These are phyloP conservation scores for Xenentodon cancila DNA, from an alignment of 2,797 vertebrate genomes.

Conservation along the genomic window DNA sequence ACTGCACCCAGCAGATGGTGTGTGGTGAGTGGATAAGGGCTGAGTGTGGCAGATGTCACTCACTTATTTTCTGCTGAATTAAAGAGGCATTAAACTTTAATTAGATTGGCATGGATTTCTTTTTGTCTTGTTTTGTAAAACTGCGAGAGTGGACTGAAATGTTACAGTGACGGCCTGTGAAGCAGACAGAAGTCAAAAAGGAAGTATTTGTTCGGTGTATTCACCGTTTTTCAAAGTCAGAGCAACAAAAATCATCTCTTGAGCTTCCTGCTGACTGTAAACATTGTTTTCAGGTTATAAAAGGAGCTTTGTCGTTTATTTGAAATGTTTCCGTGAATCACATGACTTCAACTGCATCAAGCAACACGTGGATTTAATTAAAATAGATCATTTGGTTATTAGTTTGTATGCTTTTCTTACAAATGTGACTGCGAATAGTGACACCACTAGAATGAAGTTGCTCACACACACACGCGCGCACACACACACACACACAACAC, in stretches of 20 bases:
- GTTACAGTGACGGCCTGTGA: background rate
- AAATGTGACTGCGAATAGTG: conserved; percentile 26
- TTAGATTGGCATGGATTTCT: conserved; percentile 9
- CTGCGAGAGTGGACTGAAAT: conserved; percentile 5
- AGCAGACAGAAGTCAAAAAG: background rate
- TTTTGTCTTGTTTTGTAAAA: background rate
- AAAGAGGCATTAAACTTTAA: conserved; percentile 45
- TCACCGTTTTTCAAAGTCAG: background rate
- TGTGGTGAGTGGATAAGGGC: conserved; percentile 69
- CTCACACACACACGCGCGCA: background rate
- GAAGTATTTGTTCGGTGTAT: background rate
- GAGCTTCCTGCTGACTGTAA: conserved; percentile 34
- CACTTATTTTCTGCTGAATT: conserved; percentile 36
- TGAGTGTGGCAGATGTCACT: conserved; percentile 55
- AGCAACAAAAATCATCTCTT: conserved; percentile 18
- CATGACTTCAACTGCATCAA: background rate
- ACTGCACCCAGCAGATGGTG: conserved; percentile 76
- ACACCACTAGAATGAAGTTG: conserved; percentile 14
- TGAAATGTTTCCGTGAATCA: conserved; percentile 7
- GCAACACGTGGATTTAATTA: background rate
- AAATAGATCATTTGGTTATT: conserved; percentile 2
- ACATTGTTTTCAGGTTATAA: conserved; percentile 20
- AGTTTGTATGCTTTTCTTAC: conserved; percentile 9
- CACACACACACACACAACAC: background rate
- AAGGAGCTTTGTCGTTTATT: background rate